Evolutionary conservation across 2,113 vertebrate species (phyloP), one percentile per base, ranked within the genome.

Genomic region (Centrocercus urophasianus): DNA sequence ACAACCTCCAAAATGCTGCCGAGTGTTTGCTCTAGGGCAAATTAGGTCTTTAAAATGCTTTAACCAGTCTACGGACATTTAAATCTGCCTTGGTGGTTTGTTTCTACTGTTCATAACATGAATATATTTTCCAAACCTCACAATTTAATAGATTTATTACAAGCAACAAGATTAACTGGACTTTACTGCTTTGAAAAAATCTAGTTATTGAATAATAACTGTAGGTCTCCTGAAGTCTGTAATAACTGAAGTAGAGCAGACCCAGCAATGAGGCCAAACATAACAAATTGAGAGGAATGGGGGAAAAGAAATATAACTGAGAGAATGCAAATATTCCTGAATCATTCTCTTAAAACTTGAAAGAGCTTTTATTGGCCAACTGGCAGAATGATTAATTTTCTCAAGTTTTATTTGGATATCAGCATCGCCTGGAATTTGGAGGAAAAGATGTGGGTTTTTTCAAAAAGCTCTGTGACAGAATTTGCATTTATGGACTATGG

Each of bases 111-210:
- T 90, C 43, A 78, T 27, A 88, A 86, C 27, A 84, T 11, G n/a
- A 74, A n/a, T 80, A 50, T 8, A 8, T 84, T 95, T 95, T 88
- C 90, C 79, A 95, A 95, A 86, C 60, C 50, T 69, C 52, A 67
- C 14, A 72, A 92, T 93, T 90, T 84, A 75, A 88, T 88, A 73
- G 66, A 93, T 95, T 95, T 90, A 83, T 93, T 91, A 45, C 40
- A 84, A 91, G 76, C 86, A 95, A 71, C 34, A 75, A 89, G 83
- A 89, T 93, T 91, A 87, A 87, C 93, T 90, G 32, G 77, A 15
- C 54, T 88, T 16, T 48, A 57, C 4, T 90, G 16, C 57, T 94
- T 94, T 81, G 52, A 91, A 36, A 86, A 83, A 90, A 47, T 88
- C 17, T 90, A 12, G 20, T 75, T 90, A 65, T 81, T 83, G 91